These are phyloP conservation scores for Osmerus eperlanus DNA, from an alignment of 2,113 vertebrate genomes.

Conservation along the genomic window DNA sequence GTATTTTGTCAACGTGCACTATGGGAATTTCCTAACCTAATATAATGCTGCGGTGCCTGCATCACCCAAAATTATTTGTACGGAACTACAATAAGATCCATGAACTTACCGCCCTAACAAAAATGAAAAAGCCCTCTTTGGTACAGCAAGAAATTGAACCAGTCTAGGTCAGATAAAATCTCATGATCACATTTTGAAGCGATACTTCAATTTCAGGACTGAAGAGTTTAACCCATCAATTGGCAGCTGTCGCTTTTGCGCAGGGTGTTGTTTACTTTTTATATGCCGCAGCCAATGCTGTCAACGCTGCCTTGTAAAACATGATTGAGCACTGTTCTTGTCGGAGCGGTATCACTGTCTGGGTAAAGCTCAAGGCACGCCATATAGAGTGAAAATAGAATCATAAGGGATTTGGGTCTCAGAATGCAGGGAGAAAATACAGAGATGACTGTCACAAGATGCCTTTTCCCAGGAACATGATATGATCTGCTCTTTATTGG, in stretches of 20 bases:
- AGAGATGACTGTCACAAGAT: constrained; percentile 7
- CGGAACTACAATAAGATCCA: neutral
- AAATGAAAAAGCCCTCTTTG: neutral
- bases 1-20: no score
- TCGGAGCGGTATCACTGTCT: constrained; percentile 41
- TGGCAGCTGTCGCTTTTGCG: constrained; percentile 15
- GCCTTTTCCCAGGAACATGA: constrained; percentile 28
- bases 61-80: neutral
- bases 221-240: constrained; percentile 8
- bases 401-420: constrained; percentile 21
- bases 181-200: constrained; percentile 1
- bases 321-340: constrained; percentile 47
- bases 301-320: constrained; percentile 53
- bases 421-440: constrained; percentile 14
- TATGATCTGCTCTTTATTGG: constrained; percentile 42
- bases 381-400: constrained; percentile 17
- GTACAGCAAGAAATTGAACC: neutral
- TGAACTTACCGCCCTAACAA: neutral
- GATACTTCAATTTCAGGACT: constrained; percentile 22
- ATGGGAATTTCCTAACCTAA: neutral
- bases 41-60: neutral
- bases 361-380: constrained; percentile 25
- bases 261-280: constrained; percentile 42
- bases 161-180: constrained; percentile 4
- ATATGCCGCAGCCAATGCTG: constrained; percentile 24